Conservation (phyloP, 2,888 invertebrate genomes). For the Octonoba sinensis region DNA sequence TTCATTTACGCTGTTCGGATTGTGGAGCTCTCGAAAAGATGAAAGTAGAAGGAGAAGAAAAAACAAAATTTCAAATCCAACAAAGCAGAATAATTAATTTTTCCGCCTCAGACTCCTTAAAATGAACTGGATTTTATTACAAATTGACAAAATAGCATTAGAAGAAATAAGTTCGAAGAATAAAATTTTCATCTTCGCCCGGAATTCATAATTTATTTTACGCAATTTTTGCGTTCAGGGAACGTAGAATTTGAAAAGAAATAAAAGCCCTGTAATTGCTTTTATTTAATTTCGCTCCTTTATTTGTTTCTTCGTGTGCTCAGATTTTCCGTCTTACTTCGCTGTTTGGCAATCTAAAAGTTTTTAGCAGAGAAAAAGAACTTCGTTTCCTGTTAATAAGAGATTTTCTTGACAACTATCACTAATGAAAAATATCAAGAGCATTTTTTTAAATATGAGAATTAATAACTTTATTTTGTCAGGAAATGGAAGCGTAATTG, state of each 20-base stretch:
- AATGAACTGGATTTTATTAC: conserved; percentile 36
- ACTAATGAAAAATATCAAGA: no score
- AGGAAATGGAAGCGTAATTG: no score
- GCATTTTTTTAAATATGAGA: no score
- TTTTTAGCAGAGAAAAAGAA: no score
- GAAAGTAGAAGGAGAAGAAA: background rate
- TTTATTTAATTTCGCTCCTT: conserved; percentile 12
- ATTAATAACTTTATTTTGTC: no score
- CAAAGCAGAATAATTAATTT: conserved; percentile 42
- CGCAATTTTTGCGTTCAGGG: conserved; percentile 3
- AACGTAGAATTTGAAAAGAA: background rate
- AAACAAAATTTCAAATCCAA: conserved; percentile 7
- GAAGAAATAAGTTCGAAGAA: conserved; percentile 8
- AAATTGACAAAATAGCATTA: conserved; percentile 21
- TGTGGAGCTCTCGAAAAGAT: background rate
- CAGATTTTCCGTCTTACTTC: background rate
- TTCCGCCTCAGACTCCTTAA: conserved; percentile 17
- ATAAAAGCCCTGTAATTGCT: background rate
- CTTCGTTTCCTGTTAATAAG: no score
- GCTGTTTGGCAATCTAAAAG: background rate
- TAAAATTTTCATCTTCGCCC: background rate
- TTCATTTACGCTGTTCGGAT: conserved; percentile 16
- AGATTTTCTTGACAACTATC: no score
- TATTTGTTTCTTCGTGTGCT: background rate
- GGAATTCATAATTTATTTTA: conserved; percentile 19